Base-by-base conservation (phyloP, 2,797 vertebrate species). In the Myripristis jacobus region DNA sequence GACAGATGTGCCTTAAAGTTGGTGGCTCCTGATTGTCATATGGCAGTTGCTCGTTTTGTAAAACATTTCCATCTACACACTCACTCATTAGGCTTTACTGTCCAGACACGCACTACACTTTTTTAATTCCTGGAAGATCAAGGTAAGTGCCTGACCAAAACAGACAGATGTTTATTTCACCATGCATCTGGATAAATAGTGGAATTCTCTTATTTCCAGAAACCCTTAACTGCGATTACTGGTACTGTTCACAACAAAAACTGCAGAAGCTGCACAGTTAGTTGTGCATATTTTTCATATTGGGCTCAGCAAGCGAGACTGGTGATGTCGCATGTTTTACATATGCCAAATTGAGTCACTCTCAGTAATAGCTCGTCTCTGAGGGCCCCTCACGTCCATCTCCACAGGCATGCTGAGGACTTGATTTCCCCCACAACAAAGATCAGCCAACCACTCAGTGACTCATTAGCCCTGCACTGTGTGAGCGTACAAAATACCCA, bases 401-500 rank as follows among this genome's bases (percentile, higher is more conserved):
- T 41, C 31, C 24, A 36, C 46, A 36, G 11, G 34, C 34, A 36
- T 36, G 34, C 9, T 36, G 9, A 44, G 22, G 16, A 50, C 19
- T 0, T 16, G 36, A 15, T 34, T 54, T 29, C 9, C n/a, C n/a
- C 65, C 34, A 10, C 9, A 12, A 12, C 34, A 36, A 36, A 36
- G 9, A 10, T 0, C 11, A 36, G 34, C 41, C 44, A 47, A 41
- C 41, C 31, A 21, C 36, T 41, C 13, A 29, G 9, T 50, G 25
- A 25, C 46, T 59, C 24, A 70, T 75, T 56, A 79, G 41, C 57
- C 22, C 34, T 34, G 24, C n/a, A 46, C 56, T 31, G 29, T 44
- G 41, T 55, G 0, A 1, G 66, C 46, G 77, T 69, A 60, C 54
- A 62, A 78, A 80, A 57, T 11, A 66, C n/a, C 27, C 50, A 60